phyloP scores from a whole-genome alignment of 2,888 invertebrate species.

The Myopa testacea region DNA sequence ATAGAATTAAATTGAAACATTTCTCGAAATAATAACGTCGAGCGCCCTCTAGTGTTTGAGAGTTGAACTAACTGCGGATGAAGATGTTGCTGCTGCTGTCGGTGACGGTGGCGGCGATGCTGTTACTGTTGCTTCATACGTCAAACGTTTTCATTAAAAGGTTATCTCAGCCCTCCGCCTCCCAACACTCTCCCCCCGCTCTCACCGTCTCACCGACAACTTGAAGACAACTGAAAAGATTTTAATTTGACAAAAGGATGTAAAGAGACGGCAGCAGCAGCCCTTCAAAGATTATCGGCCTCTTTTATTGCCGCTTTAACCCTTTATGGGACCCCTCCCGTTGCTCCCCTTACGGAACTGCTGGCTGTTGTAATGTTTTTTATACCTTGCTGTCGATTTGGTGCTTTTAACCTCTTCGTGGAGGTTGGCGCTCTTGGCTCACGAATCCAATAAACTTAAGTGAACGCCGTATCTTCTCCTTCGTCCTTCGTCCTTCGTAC shows the following conservation, averaged over 20 bases:
- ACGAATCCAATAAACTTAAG: constrained; percentile 37
- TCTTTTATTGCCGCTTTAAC: constrained; percentile 33
- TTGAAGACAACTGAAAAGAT: constrained; percentile 32
- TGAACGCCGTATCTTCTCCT: constrained; percentile 7
- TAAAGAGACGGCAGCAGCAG: neutral
- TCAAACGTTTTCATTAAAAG: constrained; percentile 60
- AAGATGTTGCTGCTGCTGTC: neutral
- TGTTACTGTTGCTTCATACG: neutral
- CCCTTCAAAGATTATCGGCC: constrained; percentile 11
- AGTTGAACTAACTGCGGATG: neutral
- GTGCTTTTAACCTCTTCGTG: neutral
- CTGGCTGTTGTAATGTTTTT: neutral
- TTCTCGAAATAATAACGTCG: constrained; percentile 19
- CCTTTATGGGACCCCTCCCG: constrained; percentile 19
- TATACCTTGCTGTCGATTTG: neutral
- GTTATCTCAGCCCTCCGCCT: constrained; percentile 52
- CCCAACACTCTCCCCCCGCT: neutral
- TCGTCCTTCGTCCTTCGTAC: neutral
- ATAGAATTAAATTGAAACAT: constrained; percentile 48
- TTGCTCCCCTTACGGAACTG: neutral
- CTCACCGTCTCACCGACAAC: neutral
- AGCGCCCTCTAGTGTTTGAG: neutral
- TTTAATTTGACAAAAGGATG: constrained; percentile 35
- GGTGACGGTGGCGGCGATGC: neutral
- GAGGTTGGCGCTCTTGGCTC: neutral